A percentile compares a stretch with the other conserved stretches of the same genome.
phyloP scores from a whole-genome alignment of 2,797 vertebrate species.

The Hydrophis major region DNA sequence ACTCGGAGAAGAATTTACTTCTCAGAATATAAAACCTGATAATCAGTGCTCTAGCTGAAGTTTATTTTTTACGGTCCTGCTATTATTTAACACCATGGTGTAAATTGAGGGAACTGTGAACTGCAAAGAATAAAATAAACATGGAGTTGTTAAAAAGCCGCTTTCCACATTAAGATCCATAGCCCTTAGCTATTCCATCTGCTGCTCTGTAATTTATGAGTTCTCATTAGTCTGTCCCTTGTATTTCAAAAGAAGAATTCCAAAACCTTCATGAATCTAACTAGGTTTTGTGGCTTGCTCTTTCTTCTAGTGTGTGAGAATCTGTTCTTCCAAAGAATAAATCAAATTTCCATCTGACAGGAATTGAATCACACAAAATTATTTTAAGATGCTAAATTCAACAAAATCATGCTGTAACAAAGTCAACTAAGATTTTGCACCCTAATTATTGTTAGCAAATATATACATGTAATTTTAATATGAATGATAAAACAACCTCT shows the following conservation, averaged over 20 bases:
- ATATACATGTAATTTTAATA: background rate
- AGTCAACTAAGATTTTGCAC: background rate
- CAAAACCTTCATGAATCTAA: background rate
- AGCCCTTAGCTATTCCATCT: constrained; percentile 4
- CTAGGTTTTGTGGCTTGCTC: background rate
- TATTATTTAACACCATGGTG: background rate
- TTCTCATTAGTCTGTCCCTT: background rate
- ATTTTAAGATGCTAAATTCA: background rate
- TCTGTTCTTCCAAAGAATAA: background rate
- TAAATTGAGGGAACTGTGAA: background rate
- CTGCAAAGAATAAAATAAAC: constrained; percentile 2
- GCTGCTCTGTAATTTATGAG: constrained; percentile 13
- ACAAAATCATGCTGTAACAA: background rate
- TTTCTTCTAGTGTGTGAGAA: background rate
- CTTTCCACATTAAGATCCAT: constrained; percentile 2
- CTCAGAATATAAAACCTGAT: background rate
- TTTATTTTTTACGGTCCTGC: background rate
- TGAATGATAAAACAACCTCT: background rate
- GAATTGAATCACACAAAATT: background rate
- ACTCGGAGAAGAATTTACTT: background rate
- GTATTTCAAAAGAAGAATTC: background rate
- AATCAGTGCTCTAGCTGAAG: background rate
- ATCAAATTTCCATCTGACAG: background rate
- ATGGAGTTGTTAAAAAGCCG: background rate
- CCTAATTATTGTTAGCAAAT: constrained; percentile 4